Evolutionary conservation across 2,888 invertebrate species (phyloP), one percentile per base, ranked within the genome.

Genomic region (Monochamus alternatus): DNA sequence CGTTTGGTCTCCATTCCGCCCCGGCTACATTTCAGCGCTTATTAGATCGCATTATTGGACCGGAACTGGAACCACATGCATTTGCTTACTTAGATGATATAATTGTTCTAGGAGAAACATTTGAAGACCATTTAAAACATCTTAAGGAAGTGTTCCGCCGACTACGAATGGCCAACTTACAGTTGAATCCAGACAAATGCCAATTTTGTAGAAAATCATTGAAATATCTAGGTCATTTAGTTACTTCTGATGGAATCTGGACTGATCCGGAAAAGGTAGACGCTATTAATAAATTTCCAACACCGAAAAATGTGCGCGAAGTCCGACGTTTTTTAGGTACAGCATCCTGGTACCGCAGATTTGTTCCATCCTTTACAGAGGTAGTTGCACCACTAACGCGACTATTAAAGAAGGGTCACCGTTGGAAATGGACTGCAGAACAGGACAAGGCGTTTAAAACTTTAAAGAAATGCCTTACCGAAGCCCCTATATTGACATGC

Each of bases 101-200:
- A 9, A 38, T 62, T n/a, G 72, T 83, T 2, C 38, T 78, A 38
- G 75, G 78, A 2, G 38, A 38, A 38, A 38, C 7, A 38, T 5
- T 38, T 38, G 38, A 38, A 2, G 38, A 38, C 38, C 38, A 80
- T 14, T 22, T 78, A 30, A 43, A 63, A 32, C 71, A 66, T 14
- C 38, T 77, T 1, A 62, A n/a, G 12, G 64, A 66, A 30, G 75
- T 74, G 3, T 75, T 75, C 65, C 47, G 63, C 7, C 12, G 72
- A n/a, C 63, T 76, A 2, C 59, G 43, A 47, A 65, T 43, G 43
- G 74, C 73, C 0, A 66, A 65, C 10, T 52, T 31, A 12, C 60
- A 60, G 9, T 30, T 60, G 7, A 60, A 60, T 30, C 60, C 60
- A 0, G 60, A 60, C 9, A 31, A 60, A 10, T 60, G 4, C 7